Evolutionary conservation across 2,888 invertebrate species (phyloP).

Genomic region (Xestia ashworthii): DNA sequence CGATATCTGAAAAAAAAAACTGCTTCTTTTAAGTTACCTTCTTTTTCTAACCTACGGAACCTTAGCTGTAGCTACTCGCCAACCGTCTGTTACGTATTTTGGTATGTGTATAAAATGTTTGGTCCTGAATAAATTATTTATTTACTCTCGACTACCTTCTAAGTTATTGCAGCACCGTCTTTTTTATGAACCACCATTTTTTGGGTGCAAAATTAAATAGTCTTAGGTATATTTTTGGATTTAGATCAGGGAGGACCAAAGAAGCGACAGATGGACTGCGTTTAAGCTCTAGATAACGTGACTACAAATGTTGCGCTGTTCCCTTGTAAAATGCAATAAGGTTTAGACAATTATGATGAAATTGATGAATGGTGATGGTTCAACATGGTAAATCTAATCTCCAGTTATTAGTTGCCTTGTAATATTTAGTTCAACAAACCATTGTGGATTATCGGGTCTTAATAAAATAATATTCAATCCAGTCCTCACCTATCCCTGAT

Average conservation of each 20-base stretch:
- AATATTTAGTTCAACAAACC: not conserved
- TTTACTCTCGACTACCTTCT: not conserved
- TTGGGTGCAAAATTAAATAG: not conserved
- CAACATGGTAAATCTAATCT: not conserved
- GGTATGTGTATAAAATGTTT: too few species aligned
- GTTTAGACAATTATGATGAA: too few species aligned
- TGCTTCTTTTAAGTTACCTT: too few species aligned
- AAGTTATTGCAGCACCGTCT: too few species aligned
- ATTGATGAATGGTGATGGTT: too few species aligned
- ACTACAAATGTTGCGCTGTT: not conserved
- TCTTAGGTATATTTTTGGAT: not conserved
- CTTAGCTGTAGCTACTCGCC: too few species aligned
- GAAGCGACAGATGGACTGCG: not conserved
- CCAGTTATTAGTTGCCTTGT: not conserved
- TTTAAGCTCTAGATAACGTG: not conserved
- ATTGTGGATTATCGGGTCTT: not conserved
- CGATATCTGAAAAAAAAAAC: too few species aligned
- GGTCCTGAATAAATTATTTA: too few species aligned
- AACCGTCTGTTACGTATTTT: too few species aligned
- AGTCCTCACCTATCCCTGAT: not conserved
- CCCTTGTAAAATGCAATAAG: not conserved
- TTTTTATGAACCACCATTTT: too few species aligned
- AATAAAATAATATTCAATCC: not conserved
- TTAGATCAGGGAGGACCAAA: not conserved
- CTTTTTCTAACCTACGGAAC: too few species aligned